phyloP scores from a whole-genome alignment of 2,113 vertebrate genomes.

The Electrona antarctica region DNA sequence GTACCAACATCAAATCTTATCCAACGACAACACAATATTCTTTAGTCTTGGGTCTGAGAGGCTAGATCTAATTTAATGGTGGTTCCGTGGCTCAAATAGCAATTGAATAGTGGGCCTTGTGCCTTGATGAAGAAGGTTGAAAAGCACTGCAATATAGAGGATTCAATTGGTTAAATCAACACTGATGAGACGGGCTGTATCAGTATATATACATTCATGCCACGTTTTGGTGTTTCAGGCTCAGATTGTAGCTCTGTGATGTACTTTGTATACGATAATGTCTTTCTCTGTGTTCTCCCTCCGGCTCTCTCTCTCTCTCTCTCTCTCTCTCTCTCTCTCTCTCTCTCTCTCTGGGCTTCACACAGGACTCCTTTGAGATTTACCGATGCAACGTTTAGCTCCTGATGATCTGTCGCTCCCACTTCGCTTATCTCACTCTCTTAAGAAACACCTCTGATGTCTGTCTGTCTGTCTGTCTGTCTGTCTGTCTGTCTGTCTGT shows the following conservation, averaged over 20 bases:
- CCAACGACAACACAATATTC: no score
- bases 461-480: constrained; percentile 49
- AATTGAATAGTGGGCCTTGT: no score
- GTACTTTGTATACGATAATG: constrained; percentile 48
- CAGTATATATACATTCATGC: no score
- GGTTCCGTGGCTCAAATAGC: no score
- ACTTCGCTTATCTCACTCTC: constrained; percentile 69
- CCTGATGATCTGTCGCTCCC: constrained; percentile 53
- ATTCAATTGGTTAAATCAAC: no score
- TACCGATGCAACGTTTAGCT: constrained; percentile 61
- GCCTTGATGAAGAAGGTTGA: constrained; percentile 40
- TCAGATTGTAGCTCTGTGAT: constrained; percentile 32
- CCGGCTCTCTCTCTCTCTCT: no score
- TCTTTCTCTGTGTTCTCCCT: constrained; percentile 48
- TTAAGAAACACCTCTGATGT: constrained; percentile 73
- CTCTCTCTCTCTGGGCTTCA: constrained; percentile 53
- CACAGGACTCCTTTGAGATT: constrained; percentile 28
- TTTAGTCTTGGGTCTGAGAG: no score
- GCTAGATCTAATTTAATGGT: no score
- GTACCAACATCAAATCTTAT: no score
- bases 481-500: constrained; percentile 13
- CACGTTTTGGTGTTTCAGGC: no score
- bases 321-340: no score
- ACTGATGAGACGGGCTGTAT: no score
- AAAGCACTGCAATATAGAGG: background rate